A percentile compares a stretch with the other conserved stretches of the same genome.
phyloP scores from a whole-genome alignment of 2,113 vertebrate species.

The Trematocara unimaculatum region DNA sequence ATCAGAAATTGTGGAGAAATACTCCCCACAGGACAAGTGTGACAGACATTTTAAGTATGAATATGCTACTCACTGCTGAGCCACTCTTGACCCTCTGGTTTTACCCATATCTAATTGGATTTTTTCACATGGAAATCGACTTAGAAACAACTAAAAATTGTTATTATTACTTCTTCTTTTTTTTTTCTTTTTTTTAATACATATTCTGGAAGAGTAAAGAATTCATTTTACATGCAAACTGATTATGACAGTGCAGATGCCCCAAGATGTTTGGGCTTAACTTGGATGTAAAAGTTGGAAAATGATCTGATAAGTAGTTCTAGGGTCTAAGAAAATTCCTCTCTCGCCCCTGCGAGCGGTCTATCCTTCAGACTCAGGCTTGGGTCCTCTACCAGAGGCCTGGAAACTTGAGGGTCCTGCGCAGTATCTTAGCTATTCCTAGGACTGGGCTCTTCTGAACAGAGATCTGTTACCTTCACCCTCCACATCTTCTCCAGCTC shows the following conservation, averaged over 20 bases:
- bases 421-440: background rate
- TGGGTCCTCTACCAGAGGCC: background rate
- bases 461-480: background rate
- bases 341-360: background rate
- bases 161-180: background rate
- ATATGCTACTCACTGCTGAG: background rate
- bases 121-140: background rate
- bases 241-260: background rate
- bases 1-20: constrained; percentile 32
- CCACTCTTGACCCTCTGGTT: background rate
- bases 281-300: background rate
- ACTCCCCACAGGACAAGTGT: constrained; percentile 12
- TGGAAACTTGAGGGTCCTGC: background rate
- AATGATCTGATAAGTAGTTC: background rate
- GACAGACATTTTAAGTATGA: constrained; percentile 31
- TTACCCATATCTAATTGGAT: background rate
- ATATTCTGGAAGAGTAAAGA: background rate
- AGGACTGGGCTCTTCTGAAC: background rate
- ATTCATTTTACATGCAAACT: background rate
- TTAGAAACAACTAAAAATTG: background rate
- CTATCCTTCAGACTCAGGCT: background rate
- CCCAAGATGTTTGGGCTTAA: background rate
- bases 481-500: background rate
- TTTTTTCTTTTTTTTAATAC: background rate
- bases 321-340: background rate